These are phyloP conservation scores for Papilio gigon DNA, from an alignment of 2,888 invertebrate species.

Conservation along the genomic window DNA sequence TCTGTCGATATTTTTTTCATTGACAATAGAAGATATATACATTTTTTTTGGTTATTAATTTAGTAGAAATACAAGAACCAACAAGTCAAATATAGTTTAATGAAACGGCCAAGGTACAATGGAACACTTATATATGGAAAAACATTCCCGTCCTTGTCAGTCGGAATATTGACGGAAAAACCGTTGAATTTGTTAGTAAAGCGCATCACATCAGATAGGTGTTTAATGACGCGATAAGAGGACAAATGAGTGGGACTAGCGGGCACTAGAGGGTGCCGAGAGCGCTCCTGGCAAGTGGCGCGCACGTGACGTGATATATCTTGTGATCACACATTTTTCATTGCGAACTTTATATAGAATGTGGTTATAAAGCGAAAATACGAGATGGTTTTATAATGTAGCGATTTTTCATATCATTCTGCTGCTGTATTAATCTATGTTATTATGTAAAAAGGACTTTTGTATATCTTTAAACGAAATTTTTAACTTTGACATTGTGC, in stretches of 20 bases:
- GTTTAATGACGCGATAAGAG: constrained; percentile 45
- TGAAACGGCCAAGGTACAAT: too few species aligned
- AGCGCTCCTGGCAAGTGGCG: constrained; percentile 45
- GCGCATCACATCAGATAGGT: constrained; percentile 27
- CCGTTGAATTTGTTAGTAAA: neutral
- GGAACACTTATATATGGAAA: too few species aligned
- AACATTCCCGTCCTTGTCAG: neutral
- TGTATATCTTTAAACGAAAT: too few species aligned
- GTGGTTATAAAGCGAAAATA: constrained; percentile 2
- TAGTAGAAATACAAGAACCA: too few species aligned
- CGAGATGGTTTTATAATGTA: neutral
- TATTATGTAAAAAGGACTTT: too few species aligned
- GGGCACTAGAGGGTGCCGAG: constrained; percentile 45
- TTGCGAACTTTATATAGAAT: neutral
- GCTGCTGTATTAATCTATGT: too few species aligned
- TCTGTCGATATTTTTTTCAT: too few species aligned
- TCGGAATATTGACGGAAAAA: neutral
- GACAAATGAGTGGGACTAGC: constrained; percentile 54
- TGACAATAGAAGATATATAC: too few species aligned
- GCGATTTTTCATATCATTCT: too few species aligned
- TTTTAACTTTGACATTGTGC: too few species aligned
- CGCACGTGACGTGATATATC: constrained; percentile 42
- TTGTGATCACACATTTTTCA: constrained; percentile 25
- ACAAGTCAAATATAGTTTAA: too few species aligned
- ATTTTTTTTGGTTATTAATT: too few species aligned